Conservation (phyloP, 2,888 invertebrate species). For the Pollenia griseotomentosa region DNA sequence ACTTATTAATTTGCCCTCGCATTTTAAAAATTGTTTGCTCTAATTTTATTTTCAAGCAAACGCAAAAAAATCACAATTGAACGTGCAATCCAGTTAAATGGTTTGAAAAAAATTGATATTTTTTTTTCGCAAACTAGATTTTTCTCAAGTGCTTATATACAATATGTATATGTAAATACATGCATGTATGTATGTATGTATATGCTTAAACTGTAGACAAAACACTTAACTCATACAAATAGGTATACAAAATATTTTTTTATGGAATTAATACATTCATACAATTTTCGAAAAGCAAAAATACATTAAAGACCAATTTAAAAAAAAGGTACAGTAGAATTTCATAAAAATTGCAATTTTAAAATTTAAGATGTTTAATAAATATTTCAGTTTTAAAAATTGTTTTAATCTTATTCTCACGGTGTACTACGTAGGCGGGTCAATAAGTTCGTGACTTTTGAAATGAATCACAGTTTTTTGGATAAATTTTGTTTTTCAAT, state of each 20-base stretch:
- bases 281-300: background rate
- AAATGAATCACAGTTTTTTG: too few species aligned
- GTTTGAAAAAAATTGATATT: background rate
- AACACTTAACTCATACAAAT: slow-evolving; percentile 7
- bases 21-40: slow-evolving; percentile 59
- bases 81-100: slow-evolving; percentile 51
- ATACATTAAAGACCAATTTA: too few species aligned
- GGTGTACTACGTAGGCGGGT: too few species aligned
- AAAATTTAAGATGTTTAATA: background rate
- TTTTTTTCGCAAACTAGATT: slow-evolving; percentile 47
- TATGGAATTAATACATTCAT: background rate
- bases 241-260: slow-evolving; percentile 12
- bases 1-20: background rate
- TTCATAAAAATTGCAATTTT: background rate
- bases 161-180: background rate
- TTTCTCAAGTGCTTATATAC: slow-evolving; percentile 17
- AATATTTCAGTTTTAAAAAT: background rate
- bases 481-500: too few species aligned
- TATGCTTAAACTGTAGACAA: background rate
- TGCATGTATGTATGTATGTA: background rate
- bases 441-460: too few species aligned
- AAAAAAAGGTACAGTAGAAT: slow-evolving; percentile 18
- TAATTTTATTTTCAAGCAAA: slow-evolving; percentile 47
- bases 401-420: too few species aligned
- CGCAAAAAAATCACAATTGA: slow-evolving; percentile 38